Base-by-base conservation (phyloP, 2,797 vertebrate genomes). In the Gastrophryne carolinensis region DNA sequence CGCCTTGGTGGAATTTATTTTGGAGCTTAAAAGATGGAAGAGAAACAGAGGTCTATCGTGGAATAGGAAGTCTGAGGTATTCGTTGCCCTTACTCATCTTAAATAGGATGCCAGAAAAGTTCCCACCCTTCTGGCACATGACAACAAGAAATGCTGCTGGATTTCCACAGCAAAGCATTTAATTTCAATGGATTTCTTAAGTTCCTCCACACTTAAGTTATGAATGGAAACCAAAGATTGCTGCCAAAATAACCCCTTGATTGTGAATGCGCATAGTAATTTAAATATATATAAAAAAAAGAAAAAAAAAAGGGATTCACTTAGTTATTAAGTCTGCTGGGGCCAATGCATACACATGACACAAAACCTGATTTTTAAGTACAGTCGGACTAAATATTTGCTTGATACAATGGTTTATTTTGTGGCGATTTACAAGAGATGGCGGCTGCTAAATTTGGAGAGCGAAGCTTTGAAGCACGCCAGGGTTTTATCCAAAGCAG, bases 121-220 rank as follows among this genome's bases (percentile, higher is more conserved):
- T 82, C 83, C 81, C 83, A 82, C 83, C 85, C 86, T 81, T 76
- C 66, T 87, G 83, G 85, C 80, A 81, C 76, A 41, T 1, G 13
- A 2, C 50, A 63, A 76, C 54, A 30, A 80, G 65, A 71, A 81
- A 80, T 79, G 35, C 62, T 50, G 54, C n/a, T 67, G 49, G 52
- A 80, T 66, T 82, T 86, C 77, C 81, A 85, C 77, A 71, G 9
- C 37, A 79, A n/a, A 83, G 0, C 78, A 83, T 87, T 79, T 86
- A 12, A 72, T 84, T 83, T 85, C 81, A 78, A 6, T 82, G 79
- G 77, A 85, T 83, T 68, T 79, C 61, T 79, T 75, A 76, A 56
- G 57, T 34, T 81, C 78, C 67, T 56, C 11, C 73, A 61, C 71
- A 81, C 81, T 69, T 15, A 83, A 41, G 68, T 71, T 44, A 78